Evolutionary conservation across 1,140 invertebrate species (phyloP).

Genomic region (Drosophila nannoptera): DNA sequence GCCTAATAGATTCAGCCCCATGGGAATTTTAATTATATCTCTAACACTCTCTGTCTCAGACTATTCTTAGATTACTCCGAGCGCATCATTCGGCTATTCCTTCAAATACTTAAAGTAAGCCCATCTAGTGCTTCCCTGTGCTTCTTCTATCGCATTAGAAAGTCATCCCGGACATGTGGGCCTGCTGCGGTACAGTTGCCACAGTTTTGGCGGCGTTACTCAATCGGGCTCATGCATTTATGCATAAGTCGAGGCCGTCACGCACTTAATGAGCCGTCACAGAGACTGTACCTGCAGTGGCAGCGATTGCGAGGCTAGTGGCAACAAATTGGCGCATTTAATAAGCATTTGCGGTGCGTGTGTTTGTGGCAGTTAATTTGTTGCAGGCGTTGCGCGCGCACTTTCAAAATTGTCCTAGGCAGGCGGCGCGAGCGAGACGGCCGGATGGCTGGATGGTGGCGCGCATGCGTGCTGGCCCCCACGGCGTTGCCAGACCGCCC

Average conservation of each 20-base stretch:
- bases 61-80: too few species aligned
- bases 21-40: too few species aligned
- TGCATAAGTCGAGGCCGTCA: slow-evolving; percentile 65
- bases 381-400: slow-evolving; percentile 68
- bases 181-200: slow-evolving; percentile 50
- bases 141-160: slow-evolving; percentile 15
- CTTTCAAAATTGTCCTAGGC: slow-evolving; percentile 63
- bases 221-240: slow-evolving; percentile 59
- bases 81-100: too few species aligned
- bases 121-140: too few species aligned
- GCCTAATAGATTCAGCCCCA: too few species aligned
- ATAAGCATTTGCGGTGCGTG: slow-evolving; percentile 70
- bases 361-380: slow-evolving; percentile 63
- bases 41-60: too few species aligned
- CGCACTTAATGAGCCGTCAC: slow-evolving; percentile 68
- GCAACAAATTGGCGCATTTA: slow-evolving; percentile 75
- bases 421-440: neutral
- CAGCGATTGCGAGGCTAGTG: slow-evolving; percentile 13
- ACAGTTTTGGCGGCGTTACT: slow-evolving; percentile 22
- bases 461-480: slow-evolving; percentile 53
- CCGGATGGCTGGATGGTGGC: neutral
- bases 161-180: slow-evolving; percentile 1
- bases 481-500: slow-evolving; percentile 52
- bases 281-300: slow-evolving; percentile 24
- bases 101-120: too few species aligned